Conservation (phyloP, 2,797 vertebrate species). For the Sebastolobus alascanus region DNA sequence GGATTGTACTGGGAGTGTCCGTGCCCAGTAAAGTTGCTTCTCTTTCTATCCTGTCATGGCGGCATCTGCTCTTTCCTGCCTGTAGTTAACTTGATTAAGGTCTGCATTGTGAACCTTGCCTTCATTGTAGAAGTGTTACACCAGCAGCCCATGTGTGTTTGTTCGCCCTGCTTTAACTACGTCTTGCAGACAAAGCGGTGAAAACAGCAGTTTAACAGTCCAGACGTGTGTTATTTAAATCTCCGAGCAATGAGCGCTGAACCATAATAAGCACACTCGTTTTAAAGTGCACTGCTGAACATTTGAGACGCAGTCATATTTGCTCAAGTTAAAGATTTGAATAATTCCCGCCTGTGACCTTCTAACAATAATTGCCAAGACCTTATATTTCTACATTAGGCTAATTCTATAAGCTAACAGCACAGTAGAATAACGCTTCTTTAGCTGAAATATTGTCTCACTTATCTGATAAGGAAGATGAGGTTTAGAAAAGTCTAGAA, state of each 20-base stretch:
- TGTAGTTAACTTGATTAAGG: conserved; percentile 11
- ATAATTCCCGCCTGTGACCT: conserved; percentile 41
- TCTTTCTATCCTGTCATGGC: conserved; percentile 1
- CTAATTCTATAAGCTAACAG: background rate
- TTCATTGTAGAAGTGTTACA: conserved; percentile 10
- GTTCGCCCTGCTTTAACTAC: conserved; percentile 3
- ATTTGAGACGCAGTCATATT: conserved; percentile 31
- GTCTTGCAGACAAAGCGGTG: conserved; percentile 29
- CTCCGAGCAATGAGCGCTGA: conserved; percentile 36
- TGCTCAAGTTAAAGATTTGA: conserved; percentile 49
- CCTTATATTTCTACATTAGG: conserved; percentile 7
- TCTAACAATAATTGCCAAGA: conserved; percentile 17
- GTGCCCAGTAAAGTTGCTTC: background rate
- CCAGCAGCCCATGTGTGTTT: background rate
- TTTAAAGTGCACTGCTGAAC: conserved; percentile 48
- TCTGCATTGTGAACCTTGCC: background rate
- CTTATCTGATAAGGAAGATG: background rate
- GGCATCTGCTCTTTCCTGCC: background rate
- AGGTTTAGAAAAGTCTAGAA: background rate
- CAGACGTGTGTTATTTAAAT: conserved; percentile 56
- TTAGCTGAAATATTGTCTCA: background rate
- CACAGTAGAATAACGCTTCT: background rate
- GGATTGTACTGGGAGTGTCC: background rate
- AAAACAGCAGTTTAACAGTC: conserved; percentile 38
- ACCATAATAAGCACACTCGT: conserved; percentile 40